Evolutionary conservation across 2,888 invertebrate species (phyloP), one percentile per base, ranked within the genome.

Genomic region (Leptinotarsa peninsularis): DNA sequence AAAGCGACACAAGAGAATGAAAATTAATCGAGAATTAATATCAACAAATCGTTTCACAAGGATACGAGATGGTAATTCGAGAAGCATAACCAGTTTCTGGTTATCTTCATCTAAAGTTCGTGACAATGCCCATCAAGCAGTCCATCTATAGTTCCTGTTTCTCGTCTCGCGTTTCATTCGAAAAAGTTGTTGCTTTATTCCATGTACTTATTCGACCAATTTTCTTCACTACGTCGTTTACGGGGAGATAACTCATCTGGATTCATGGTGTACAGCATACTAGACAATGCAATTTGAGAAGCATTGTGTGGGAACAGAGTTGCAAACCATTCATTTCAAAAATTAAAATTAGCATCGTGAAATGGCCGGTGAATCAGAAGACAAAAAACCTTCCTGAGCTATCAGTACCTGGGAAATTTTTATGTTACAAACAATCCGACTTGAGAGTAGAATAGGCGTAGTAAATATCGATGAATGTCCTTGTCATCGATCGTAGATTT

Each of bases 121-220:
- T 63, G 63, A 63, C 63, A 63, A 63, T 63, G n/a, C 63, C 63
- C 63, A 63, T 63, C 63, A 27, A 63, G 63, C 63, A 63, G 63
- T 13, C n/a, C 63, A 33, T 63, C 63, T 43, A 63, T 69, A 54
- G 70, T 56, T 70, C 70, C 70, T 70, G 70, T 58, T 60, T 49
- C 58, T 58, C 70, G 49, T 70, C 58, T 63, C 63, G 33, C 43
- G 56, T 27, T 69, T 56, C 67, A 56, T 70, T 60, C 15, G 70
- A 70, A 70, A 70, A 58, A 70, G 70, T 70, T 49, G 70, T 70
- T 58, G 23, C 56, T 70, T 56, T 21, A 70, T 56, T 56, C 58
- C 70, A 49, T 70, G 70, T 58, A 70, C 70, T 70, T 70, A 70
- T 70, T 70, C 21, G 70, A 49, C 70, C 70, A 70, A 58, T 70